phyloP scores from a whole-genome alignment of 2,113 vertebrate genomes.

The Spilogale gracilis region DNA sequence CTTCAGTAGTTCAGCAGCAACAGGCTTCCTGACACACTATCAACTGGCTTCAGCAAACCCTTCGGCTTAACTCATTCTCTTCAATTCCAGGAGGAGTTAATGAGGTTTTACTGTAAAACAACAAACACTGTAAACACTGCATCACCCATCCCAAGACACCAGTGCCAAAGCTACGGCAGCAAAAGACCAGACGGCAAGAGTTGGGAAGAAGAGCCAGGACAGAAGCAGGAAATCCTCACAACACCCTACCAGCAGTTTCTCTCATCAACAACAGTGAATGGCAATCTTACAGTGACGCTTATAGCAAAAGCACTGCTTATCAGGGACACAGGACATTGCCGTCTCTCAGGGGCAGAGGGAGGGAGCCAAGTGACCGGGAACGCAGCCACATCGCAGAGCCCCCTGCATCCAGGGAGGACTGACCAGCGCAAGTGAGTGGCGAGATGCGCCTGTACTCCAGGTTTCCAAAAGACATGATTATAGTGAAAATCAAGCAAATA shows the following conservation, averaged over 20 bases:
- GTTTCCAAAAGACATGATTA: conserved; percentile 68
- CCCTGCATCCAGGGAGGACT: background rate
- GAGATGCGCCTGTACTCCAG: conserved; percentile 50
- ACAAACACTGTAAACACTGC: conserved; percentile 32
- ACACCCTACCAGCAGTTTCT: background rate
- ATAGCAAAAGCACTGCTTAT: background rate
- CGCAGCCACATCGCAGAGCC: conserved; percentile 13
- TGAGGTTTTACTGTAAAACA: conserved; percentile 67
- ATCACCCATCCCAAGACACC: background rate
- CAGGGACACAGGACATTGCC: background rate
- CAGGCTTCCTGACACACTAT: background rate
- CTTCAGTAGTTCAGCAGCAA: conserved; percentile 8
- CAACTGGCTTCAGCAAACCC: conserved; percentile 41
- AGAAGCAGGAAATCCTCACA: background rate
- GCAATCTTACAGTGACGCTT: background rate
- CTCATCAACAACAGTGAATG: background rate
- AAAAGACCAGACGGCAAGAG: background rate
- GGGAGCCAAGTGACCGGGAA: background rate
- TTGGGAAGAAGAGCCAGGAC: background rate
- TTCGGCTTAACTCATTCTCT: conserved; percentile 42
- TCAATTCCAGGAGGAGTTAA: conserved; percentile 63
- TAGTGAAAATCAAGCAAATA: conserved; percentile 56
- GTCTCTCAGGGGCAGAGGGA: background rate
- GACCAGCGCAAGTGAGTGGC: conserved; percentile 48
- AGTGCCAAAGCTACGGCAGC: background rate